A percentile compares a stretch with the other conserved stretches of the same genome.
Conservation (phyloP, 2,888 invertebrate genomes). For the Drosophila austrosaltans region DNA sequence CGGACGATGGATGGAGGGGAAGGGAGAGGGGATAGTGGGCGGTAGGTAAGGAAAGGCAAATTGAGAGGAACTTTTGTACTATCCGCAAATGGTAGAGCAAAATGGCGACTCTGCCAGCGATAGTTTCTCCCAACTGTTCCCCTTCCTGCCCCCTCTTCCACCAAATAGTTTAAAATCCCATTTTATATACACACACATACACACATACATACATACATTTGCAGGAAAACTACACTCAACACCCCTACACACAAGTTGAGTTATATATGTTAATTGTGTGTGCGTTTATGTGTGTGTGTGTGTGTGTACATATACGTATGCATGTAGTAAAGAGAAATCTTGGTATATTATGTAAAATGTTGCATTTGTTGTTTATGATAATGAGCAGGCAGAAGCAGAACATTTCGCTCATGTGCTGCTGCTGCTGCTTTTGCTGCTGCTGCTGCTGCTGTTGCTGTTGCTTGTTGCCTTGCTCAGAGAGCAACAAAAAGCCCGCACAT, state of each 20-base stretch:
- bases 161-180: constrained; percentile 75
- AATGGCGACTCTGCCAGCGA: constrained; percentile 63
- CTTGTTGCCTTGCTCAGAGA: constrained; percentile 29
- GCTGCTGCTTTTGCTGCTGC: no score
- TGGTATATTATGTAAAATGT: constrained; percentile 77
- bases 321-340: constrained; percentile 32
- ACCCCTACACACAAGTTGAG: constrained; percentile 14
- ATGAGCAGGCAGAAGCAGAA: constrained; percentile 60
- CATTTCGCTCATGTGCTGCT: no score
- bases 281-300: constrained; percentile 27
- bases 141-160: neutral
- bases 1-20: neutral
- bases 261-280: constrained; percentile 17
- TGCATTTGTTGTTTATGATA: constrained; percentile 72
- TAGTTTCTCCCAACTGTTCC: constrained; percentile 64
- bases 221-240: constrained; percentile 20
- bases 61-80: constrained; percentile 35
- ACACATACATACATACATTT: constrained; percentile 14
- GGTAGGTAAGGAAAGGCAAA: no score
- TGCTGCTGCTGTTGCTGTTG: no score
- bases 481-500: constrained; percentile 43
- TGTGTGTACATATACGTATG: constrained; percentile 38
- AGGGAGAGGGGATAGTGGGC: neutral
- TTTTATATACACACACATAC: constrained; percentile 46
- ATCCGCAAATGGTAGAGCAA: constrained; percentile 52